Evolutionary conservation across 2,113 vertebrate genomes (phyloP).

Genomic region (Cathartes aura): DNA sequence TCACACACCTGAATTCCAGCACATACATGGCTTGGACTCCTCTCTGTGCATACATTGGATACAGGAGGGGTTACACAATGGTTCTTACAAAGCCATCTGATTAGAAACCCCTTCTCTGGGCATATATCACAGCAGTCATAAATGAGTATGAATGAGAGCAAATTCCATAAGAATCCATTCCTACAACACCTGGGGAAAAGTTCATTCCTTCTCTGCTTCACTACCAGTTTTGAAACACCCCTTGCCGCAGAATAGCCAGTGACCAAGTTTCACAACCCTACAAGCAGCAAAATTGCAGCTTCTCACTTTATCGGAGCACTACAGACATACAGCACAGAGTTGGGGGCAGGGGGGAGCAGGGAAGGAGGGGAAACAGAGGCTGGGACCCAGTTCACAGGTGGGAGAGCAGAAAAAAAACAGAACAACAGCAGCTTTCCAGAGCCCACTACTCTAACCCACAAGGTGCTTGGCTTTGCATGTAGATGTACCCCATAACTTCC

Average conservation of each 20-base stretch:
- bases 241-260: neutral
- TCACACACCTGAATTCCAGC: fast-evolving
- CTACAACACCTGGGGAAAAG: neutral
- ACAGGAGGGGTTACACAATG: neutral
- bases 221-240: neutral
- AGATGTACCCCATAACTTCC: neutral
- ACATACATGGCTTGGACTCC: neutral
- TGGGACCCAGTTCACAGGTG: neutral
- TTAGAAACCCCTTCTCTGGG: neutral
- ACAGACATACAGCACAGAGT: neutral
- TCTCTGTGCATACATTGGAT: neutral
- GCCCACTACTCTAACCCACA: neutral
- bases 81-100: neutral
- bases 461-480: neutral
- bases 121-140: neutral
- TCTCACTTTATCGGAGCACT: neutral
- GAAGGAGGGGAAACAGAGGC: neutral
- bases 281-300: neutral
- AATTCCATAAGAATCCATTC: neutral
- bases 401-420: neutral
- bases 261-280: neutral
- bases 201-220: neutral
- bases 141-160: neutral
- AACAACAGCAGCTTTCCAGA: neutral
- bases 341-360: fast-evolving